Evolutionary conservation across 2,113 vertebrate genomes (phyloP).

Genomic region (Xiphophorus couchianus): DNA sequence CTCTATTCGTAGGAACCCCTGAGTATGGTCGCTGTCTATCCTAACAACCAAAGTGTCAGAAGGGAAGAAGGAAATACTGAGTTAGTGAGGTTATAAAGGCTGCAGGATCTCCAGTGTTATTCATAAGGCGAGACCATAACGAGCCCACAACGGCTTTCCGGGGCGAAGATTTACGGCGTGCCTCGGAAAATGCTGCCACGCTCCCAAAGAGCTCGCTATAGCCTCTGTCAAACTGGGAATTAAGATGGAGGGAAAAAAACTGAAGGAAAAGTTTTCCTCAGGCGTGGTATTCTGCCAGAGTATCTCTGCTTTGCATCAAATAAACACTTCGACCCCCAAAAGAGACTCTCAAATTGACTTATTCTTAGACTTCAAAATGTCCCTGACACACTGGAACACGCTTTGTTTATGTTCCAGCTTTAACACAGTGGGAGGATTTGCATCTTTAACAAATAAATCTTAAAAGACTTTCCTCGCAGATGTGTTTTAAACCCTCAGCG

Average conservation of each 20-base stretch:
- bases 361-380: neutral
- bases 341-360: conserved; percentile 20
- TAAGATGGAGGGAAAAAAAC: conserved; percentile 28
- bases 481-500: conserved; percentile 44
- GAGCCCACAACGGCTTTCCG: conserved; percentile 48
- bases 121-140: conserved; percentile 49
- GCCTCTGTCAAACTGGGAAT: conserved; percentile 55
- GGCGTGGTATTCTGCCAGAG: conserved; percentile 3
- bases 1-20: conserved; percentile 27
- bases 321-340: neutral
- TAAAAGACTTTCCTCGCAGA: conserved; percentile 36
- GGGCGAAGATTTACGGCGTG: conserved; percentile 51
- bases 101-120: conserved; percentile 46
- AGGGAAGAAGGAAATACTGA: conserved; percentile 21
- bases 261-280: conserved; percentile 5
- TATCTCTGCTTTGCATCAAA: conserved; percentile 15
- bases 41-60: conserved; percentile 45
- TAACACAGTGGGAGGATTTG: conserved; percentile 36
- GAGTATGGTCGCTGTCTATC: conserved; percentile 33
- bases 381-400: neutral
- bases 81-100: conserved; percentile 58
- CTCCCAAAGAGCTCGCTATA: conserved; percentile 53
- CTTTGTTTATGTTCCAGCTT: conserved; percentile 15
- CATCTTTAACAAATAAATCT: conserved; percentile 39
- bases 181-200: conserved; percentile 44